Percentiles rank a stretch among this genome's conserved stretches.
phyloP scores from a whole-genome alignment of 2,797 vertebrate species.

The Oryzias sinensis region DNA sequence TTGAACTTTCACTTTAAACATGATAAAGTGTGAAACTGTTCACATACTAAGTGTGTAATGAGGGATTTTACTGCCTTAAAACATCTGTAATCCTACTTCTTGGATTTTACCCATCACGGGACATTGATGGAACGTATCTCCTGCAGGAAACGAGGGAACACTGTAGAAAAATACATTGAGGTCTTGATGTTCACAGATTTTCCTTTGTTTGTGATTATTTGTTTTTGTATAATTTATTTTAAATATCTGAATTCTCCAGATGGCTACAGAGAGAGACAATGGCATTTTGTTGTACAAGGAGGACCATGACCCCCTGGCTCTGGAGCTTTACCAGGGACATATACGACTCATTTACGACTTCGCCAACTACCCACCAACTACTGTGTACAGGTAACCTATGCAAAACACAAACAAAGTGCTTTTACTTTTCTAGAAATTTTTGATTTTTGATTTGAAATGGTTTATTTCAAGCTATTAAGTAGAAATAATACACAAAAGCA shows the following conservation, averaged over 20 bases:
- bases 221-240: not conserved
- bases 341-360: slow-evolving; percentile 93
- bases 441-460: too few species aligned
- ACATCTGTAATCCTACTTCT: too few species aligned
- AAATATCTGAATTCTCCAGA: slow-evolving; percentile 64
- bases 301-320: slow-evolving; percentile 89
- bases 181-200: not conserved
- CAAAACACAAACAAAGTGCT: not conserved
- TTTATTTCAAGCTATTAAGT: too few species aligned
- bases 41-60: too few species aligned
- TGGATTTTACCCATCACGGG: too few species aligned
- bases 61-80: too few species aligned
- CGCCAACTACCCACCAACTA: slow-evolving; percentile 86
- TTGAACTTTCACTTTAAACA: too few species aligned
- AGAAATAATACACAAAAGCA: too few species aligned
- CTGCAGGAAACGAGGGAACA: too few species aligned
- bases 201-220: not conserved
- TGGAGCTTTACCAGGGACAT: slow-evolving; percentile 95
- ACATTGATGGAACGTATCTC: too few species aligned
- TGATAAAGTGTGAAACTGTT: too few species aligned
- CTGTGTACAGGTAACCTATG: slow-evolving; percentile 63
- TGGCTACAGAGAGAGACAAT: slow-evolving; percentile 93
- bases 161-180: too few species aligned
- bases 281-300: slow-evolving; percentile 93
- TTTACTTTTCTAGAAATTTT: not conserved